Evolutionary conservation across 2,113 vertebrate genomes (phyloP).

Genomic region (Podarcis cretensis): DNA sequence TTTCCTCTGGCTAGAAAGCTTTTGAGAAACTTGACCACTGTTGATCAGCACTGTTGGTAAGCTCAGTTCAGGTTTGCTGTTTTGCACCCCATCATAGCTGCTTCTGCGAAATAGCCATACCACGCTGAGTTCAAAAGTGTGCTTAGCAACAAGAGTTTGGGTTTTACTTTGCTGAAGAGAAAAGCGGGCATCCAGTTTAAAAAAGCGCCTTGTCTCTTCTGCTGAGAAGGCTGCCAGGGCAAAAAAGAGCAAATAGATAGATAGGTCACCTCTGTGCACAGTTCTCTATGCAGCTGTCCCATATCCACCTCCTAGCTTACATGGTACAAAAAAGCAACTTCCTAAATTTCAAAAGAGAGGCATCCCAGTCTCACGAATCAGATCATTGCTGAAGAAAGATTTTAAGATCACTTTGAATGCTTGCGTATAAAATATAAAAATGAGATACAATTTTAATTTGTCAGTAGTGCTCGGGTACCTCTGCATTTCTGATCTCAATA

Average conservation of each 20-base stretch:
- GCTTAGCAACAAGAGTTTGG: background rate
- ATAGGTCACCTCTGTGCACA: background rate
- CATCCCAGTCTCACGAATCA: background rate
- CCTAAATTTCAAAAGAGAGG: conserved; percentile 32
- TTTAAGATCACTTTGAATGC: background rate
- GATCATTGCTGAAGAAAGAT: background rate
- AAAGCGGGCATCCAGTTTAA: background rate
- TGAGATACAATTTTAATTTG: background rate
- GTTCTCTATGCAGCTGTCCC: background rate
- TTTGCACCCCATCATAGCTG: background rate
- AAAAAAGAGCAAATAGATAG: background rate
- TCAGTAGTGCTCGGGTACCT: background rate
- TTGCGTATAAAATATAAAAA: background rate
- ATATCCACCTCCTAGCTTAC: background rate
- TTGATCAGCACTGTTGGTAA: background rate
- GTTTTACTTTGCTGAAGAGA: background rate
- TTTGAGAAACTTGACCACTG: background rate
- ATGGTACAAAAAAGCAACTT: conserved; percentile 34
- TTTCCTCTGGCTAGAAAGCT: background rate
- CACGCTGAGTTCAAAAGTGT: background rate
- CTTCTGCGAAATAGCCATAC: background rate
- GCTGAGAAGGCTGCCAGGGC: background rate
- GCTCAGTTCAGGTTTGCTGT: background rate
- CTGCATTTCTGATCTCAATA: background rate
- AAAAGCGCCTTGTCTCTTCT: background rate